Evolutionary conservation across 2,888 invertebrate species (phyloP).

Genomic region (Drosophila multiciliata): DNA sequence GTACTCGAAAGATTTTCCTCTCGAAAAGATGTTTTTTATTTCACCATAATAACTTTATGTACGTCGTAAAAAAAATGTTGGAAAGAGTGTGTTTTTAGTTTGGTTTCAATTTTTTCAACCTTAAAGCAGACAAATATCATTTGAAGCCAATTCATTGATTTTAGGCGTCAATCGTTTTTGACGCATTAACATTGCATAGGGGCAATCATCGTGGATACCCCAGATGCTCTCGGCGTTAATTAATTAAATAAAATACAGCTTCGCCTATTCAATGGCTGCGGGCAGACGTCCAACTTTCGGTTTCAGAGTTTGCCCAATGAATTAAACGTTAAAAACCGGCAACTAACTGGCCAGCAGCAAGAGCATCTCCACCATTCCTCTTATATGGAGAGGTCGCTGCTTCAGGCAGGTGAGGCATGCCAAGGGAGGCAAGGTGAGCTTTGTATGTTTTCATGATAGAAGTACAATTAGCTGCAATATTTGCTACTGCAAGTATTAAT

Average conservation of each 20-base stretch:
- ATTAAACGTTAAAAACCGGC: conserved; percentile 28
- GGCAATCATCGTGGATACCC: neutral
- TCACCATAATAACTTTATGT: neutral
- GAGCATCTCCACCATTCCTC: conserved; percentile 14
- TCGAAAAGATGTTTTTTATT: neutral
- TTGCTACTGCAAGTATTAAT: conserved; percentile 18
- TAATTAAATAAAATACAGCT: conserved; percentile 31
- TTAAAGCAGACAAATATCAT: conserved; percentile 31
- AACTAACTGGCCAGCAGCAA: conserved; percentile 21
- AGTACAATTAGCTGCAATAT: conserved; percentile 28
- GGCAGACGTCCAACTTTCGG: conserved; percentile 41
- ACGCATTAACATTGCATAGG: conserved; percentile 37
- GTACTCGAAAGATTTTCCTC: neutral
- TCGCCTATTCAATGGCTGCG: conserved; percentile 1
- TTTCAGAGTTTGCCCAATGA: conserved; percentile 46
- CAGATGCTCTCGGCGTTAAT: conserved; percentile 36
- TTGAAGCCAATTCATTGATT: conserved; percentile 4
- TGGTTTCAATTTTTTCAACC: conserved; percentile 23
- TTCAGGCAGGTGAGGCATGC: neutral
- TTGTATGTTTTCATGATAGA: conserved; percentile 2
- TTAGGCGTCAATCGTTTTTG: conserved; percentile 39
- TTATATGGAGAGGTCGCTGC: neutral
- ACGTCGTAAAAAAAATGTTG: neutral
- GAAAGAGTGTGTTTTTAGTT: conserved; percentile 6
- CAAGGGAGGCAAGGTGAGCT: neutral